Evolutionary conservation across 2,113 vertebrate genomes (phyloP).

Genomic region (Zosterops japonicus): DNA sequence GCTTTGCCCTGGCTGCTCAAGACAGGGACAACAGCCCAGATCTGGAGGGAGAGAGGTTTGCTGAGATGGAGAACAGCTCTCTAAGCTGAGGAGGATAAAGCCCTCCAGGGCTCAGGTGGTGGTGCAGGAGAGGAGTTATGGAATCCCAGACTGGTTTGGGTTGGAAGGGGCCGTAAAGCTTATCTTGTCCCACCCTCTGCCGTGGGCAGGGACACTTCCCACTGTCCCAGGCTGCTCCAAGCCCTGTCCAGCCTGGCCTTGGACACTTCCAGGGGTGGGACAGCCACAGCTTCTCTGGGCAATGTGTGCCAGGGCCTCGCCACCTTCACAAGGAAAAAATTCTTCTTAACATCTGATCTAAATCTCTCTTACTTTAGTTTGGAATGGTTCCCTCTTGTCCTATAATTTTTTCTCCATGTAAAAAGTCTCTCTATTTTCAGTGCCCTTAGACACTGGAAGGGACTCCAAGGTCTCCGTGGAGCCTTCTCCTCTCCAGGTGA

Average conservation of each 20-base stretch:
- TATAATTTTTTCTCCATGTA: not conserved
- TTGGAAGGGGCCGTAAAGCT: not conserved
- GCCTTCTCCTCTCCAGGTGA: not conserved
- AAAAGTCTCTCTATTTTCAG: not conserved
- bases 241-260: rapidly evolving
- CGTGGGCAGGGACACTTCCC: not conserved
- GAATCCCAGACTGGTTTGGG: not conserved
- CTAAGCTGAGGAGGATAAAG: not conserved
- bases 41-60: not conserved
- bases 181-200: not conserved
- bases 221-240: not conserved
- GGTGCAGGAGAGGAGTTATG: not conserved
- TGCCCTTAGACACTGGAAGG: not conserved
- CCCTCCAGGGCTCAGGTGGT: not conserved
- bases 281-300: not conserved
- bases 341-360: not conserved
- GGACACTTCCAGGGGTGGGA: not conserved
- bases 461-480: not conserved
- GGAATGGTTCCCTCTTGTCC: not conserved
- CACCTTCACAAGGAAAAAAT: not conserved
- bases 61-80: not conserved
- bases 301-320: rapidly evolving
- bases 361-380: not conserved
- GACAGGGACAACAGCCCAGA: not conserved
- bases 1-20: not conserved